Evolutionary conservation across 2,797 vertebrate genomes (phyloP).

Genomic region (Momotus momota): DNA sequence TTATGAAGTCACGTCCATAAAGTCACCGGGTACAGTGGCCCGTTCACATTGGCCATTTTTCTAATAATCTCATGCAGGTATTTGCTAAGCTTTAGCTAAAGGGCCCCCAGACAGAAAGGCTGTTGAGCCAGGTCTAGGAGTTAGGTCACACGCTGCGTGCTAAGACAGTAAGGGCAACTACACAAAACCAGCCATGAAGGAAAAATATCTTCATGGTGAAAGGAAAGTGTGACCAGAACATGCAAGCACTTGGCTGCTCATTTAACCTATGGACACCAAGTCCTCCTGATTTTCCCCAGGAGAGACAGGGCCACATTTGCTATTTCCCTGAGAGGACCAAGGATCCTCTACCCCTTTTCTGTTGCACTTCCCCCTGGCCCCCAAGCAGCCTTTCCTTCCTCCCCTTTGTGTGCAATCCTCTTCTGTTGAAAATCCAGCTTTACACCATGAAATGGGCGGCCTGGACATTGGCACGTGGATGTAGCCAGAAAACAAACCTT

Average conservation of each 20-base stretch:
- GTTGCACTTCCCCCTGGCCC: not conserved
- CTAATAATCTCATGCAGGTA: not conserved
- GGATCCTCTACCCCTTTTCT: not conserved
- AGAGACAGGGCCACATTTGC: not conserved
- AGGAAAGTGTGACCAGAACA: not conserved
- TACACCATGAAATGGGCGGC: not conserved
- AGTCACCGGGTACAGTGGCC: not conserved
- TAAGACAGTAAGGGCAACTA: not conserved
- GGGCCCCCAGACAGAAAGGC: not conserved
- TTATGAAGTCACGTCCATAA: not conserved
- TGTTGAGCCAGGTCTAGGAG: not conserved
- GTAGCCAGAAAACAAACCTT: not conserved
- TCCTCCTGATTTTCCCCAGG: not conserved
- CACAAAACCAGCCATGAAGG: not conserved
- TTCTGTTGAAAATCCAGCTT: not conserved
- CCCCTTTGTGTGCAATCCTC: not conserved
- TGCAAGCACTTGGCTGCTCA: not conserved
- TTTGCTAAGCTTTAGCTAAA: not conserved
- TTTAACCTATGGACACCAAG: not conserved
- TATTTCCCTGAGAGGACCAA: not conserved
- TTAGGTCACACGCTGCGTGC: not conserved
- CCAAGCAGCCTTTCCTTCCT: not conserved
- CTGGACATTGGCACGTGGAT: not conserved
- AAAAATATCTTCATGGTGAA: not conserved
- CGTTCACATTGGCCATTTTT: not conserved